Evolutionary conservation across 2,113 vertebrate genomes (phyloP), one percentile per base, ranked within the genome.

Genomic region (Indri indri): DNA sequence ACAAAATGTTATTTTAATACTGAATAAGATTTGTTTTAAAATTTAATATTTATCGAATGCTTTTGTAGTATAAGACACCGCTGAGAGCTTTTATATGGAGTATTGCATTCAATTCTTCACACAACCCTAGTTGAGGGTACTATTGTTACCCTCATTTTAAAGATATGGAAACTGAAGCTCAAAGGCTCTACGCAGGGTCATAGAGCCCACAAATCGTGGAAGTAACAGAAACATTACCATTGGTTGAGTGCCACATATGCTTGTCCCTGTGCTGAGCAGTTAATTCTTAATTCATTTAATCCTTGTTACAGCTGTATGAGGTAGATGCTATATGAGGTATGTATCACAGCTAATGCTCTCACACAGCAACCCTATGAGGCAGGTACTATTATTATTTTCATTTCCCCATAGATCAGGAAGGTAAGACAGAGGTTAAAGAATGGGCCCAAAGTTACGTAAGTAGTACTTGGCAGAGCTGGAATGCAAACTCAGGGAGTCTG

Each of bases 231-330:
- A 9, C 32, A 66, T 3, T 17, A 82, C 18, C 61, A 65, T 25
- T 93, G 50, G 27, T 70, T 79, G 65, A 63, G 47, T 87, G 34
- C 23, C 68, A 40, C 16, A 0, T 88, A 34, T 91, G 66, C 34
- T 92, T 16, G 14, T 68, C 13, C 25, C n/a, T 88, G 32, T 90
- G 71, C 52, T 89, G 63, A 97, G 74, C 23, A 40, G n/a, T 71
- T 91, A 42, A 40, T 95, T 95, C 80, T 8, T 74, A 65, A 82
- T 30, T 88, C 18, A 52, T 30, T 92, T 81, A 96, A 34, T 95
- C 52, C 23, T 94, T 81, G 20, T 11, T 82, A 42, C 18, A 81
- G 7, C 74, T 74, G 5, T 85, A 32, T 68, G 66, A 63, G 37
- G 30, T 90, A 63, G 57, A 71, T 90, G 42, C 45, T 89, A 13